These are phyloP conservation scores for Drosophila littoralis DNA, from an alignment of 1,140 invertebrate genomes.

Conservation along the genomic window DNA sequence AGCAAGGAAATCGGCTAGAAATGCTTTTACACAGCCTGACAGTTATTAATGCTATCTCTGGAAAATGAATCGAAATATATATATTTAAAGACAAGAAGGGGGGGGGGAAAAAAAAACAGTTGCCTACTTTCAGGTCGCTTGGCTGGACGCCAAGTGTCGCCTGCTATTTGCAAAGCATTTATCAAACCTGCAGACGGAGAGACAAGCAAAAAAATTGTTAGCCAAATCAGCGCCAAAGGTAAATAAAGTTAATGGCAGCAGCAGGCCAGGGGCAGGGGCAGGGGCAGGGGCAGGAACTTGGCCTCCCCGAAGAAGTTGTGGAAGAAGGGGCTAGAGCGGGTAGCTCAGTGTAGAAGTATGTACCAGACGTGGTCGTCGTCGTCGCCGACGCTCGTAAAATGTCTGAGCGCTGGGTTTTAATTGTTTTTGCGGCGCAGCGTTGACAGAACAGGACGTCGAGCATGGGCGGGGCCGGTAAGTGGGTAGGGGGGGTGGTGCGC, in stretches of 20 bases:
- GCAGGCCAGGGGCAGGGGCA: too few relatives aligned
- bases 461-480: too few relatives aligned
- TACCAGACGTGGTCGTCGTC: slow-evolving; percentile 35
- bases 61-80: slow-evolving; percentile 23
- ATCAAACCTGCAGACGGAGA: slow-evolving; percentile 62
- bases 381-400: slow-evolving; percentile 55
- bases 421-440: slow-evolving; percentile 67
- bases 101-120: slow-evolving; percentile 26
- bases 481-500: too few relatives aligned
- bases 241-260: slow-evolving; percentile 64
- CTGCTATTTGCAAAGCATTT: slow-evolving; percentile 73
- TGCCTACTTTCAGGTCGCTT: slow-evolving; percentile 67
- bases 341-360: not conserved
- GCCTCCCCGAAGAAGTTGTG: too few relatives aligned
- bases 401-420: slow-evolving; percentile 70
- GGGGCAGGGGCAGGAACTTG: too few relatives aligned
- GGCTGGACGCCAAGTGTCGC: slow-evolving; percentile 71
- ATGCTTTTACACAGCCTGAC: slow-evolving; percentile 51
- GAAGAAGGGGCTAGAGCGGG: not conserved
- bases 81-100: slow-evolving; percentile 8
- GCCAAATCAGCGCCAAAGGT: slow-evolving; percentile 70
- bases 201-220: slow-evolving; percentile 36
- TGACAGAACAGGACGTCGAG: slow-evolving; percentile 34
- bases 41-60: slow-evolving; percentile 65
- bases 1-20: slow-evolving; percentile 56